Conservation (phyloP, 2,797 vertebrate species). For the Gymnopithys bicolor region DNA sequence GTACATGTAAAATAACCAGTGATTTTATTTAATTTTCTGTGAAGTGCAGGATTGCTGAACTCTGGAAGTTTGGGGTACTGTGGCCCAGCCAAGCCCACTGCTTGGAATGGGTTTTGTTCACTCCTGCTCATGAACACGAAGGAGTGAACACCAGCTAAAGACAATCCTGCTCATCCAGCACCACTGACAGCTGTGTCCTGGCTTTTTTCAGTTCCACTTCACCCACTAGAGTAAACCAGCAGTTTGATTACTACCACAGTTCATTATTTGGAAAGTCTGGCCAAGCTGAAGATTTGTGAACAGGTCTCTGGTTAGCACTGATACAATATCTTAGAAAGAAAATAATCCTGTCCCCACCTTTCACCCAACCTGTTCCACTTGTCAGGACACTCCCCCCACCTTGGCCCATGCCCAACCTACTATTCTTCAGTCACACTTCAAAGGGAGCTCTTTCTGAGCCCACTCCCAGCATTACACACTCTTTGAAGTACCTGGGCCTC, state of each 20-base stretch:
- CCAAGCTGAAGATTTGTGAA: not conserved
- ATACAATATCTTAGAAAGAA: not conserved
- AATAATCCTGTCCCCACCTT: not conserved
- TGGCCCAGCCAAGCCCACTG: not conserved
- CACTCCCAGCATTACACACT: not conserved
- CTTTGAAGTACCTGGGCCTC: conserved; percentile 7
- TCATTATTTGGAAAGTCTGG: not conserved
- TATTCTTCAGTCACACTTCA: not conserved
- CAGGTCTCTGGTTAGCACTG: not conserved
- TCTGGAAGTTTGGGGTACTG: not conserved
- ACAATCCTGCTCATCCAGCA: not conserved
- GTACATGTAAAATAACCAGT: not conserved
- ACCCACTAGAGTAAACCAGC: not conserved
- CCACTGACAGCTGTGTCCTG: not conserved
- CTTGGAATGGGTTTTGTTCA: not conserved
- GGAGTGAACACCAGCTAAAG: fast-evolving
- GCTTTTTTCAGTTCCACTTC: not conserved
- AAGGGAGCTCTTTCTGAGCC: not conserved
- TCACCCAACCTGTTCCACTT: not conserved
- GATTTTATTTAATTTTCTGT: not conserved
- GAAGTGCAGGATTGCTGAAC: not conserved
- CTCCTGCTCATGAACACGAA: not conserved
- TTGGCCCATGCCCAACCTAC: not conserved
- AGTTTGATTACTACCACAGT: not conserved
- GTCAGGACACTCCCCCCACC: not conserved